Base-by-base conservation (phyloP, 2,888 invertebrate genomes). In the Cabera pusaria region DNA sequence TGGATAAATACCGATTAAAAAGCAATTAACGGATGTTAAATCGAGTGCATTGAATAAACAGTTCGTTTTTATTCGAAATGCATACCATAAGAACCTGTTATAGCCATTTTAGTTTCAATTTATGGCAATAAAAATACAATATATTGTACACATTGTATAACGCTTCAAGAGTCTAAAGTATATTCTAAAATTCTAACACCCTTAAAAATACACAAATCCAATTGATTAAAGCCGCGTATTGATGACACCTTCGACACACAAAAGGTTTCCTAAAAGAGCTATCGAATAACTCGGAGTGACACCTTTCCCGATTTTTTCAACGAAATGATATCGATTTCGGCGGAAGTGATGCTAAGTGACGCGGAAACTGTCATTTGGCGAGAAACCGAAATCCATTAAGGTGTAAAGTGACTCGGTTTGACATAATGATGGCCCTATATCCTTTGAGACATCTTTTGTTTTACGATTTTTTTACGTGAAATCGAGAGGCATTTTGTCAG, bases 271-370 rank as follows among this genome's bases (percentile, higher is more conserved):
- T 21, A 28, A 19, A 40, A 41, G 45, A 53, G 43, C 41, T 43
- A 49, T 57, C 53, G 39, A 33, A 49, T 57, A 48, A 57, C 57
- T 22, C 28, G 16, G 38, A 43, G 25, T 49, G 55, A 50, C 57
- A 55, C 70, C 69, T 72, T 54, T 60, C 65, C 64, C 62, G 79
- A 78, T 78, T 84, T 82, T 81, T 70, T 63, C 24, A 65, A 69
- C 70, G 59, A 71, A 76, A 75, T 77, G 77, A 84, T 85, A 87
- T 84, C 86, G 74, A 77, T 85, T 84, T 72, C 84, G 68, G 57
- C 78, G 87, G 87, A 87, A 86, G 77, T 82, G 64, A 64, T 64
- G 74, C 64, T 77, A 81, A 86, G 80, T 80, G 85, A 76, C 41
- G 80, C 68, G 80, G 83, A 86, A 85, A 86, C 72, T 80, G 81